A percentile compares a stretch with the other conserved stretches of the same genome.
These are phyloP conservation scores for Plutella xylostella DNA, from an alignment of 2,888 invertebrate species.

Conservation along the genomic window DNA sequence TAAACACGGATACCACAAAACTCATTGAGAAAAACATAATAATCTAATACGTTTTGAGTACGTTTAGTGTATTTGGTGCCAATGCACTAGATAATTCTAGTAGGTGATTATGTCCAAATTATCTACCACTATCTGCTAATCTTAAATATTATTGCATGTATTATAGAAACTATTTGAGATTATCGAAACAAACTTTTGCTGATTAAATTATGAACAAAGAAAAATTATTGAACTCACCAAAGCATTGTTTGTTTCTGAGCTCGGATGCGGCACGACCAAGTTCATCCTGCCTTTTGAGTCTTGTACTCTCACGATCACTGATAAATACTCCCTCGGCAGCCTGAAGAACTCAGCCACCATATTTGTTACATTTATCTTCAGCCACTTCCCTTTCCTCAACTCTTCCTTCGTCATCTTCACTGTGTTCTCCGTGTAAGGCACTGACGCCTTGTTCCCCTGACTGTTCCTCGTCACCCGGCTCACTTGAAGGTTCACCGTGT, in stretches of 20 bases:
- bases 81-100: too few species aligned
- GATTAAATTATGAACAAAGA: background rate
- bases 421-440: slow-evolving; percentile 45
- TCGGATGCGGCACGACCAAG: slow-evolving; percentile 77
- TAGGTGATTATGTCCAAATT: too few species aligned
- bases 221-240: slow-evolving; percentile 40
- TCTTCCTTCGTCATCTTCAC: slow-evolving; percentile 63
- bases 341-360: slow-evolving; percentile 84
- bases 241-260: slow-evolving; percentile 63
- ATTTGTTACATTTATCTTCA: slow-evolving; percentile 79
- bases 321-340: slow-evolving; percentile 78
- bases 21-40: too few species aligned
- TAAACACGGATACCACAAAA: too few species aligned
- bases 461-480: slow-evolving; percentile 51
- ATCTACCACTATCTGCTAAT: too few species aligned
- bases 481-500: slow-evolving; percentile 48
- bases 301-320: slow-evolving; percentile 79
- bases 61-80: too few species aligned
- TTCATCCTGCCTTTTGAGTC: slow-evolving; percentile 71
- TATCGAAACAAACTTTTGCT: too few species aligned
- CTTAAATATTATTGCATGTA: too few species aligned
- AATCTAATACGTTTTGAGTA: too few species aligned
- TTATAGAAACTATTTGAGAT: too few species aligned
- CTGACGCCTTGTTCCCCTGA: slow-evolving; percentile 51
- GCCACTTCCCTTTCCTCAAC: slow-evolving; percentile 73